Base-by-base conservation (phyloP, 2,113 vertebrate genomes). In the Trachemys scripta region DNA sequence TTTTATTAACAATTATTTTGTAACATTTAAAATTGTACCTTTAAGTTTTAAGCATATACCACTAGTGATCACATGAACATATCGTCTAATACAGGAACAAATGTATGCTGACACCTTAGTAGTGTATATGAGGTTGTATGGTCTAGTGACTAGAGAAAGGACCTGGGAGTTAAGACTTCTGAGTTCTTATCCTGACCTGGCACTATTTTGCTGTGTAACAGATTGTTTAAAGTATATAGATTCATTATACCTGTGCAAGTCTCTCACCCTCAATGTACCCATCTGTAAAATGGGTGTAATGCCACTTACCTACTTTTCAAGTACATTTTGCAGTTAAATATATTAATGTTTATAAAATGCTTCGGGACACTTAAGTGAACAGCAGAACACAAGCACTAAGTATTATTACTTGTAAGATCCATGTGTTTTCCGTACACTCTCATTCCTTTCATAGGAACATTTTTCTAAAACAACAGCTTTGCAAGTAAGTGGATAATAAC, bases 121-220 rank as follows among this genome's bases (percentile, higher is more conserved):
- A 95, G 22, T 27, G 10, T 45, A 45, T 94, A 97, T 96, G 91
- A 96, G 96, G 84, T 86, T 29, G 85, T 96, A 22, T 38, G n/a
- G 10, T 22, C 91, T 95, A 93, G 86, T 53, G 87, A 95, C 89
- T 72, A 93, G 94, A 96, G 91, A 84, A 88, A 95, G 88, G 84
- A 97, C 93, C 69, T 92, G 90, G 29, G 80, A 91, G 90, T 84
- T 94, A 69, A 95, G 47, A 25, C 82, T 89, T 76, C 47, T 83
- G 86, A 92, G 82, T 87, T 93, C 80, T 91, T 86, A 94, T 91
- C 79, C 69, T 51, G 92, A 96, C 90, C 90, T 95, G 59, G 31
- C 92, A 90, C 94, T 94, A 69, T 79, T 50, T 47, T 90, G 22
- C 69, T 80, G 59, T 47, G 54, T 27, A 85, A 50, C 88, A 87